phyloP scores from a whole-genome alignment of 1,140 invertebrate species.

The Bactericera cockerelli region DNA sequence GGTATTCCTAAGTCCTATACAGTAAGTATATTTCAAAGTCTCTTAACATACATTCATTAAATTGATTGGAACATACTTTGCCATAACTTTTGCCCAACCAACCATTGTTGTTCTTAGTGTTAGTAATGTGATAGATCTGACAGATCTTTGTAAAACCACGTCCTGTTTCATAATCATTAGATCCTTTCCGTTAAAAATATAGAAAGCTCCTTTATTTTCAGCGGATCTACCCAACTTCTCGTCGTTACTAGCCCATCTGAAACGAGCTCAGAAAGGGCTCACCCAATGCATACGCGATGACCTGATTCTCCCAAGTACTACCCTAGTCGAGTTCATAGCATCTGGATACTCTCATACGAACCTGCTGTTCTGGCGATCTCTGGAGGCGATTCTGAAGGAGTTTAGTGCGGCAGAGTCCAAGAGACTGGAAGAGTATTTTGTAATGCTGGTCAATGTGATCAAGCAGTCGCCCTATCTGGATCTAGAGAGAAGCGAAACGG shows the following conservation, averaged over 20 bases:
- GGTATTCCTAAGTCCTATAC: too few species aligned
- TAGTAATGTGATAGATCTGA: too few species aligned
- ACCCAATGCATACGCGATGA: not conserved
- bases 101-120: too few species aligned
- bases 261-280: not conserved
- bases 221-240: not conserved
- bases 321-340: slow-evolving; percentile 3
- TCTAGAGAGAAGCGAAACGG: not conserved
- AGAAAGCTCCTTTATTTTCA: too few species aligned
- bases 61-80: too few species aligned
- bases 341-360: not conserved
- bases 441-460: not conserved
- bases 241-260: not conserved
- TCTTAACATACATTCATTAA: too few species aligned
- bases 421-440: not conserved
- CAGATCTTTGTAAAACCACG: too few species aligned
- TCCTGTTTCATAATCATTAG: too few species aligned
- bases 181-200: too few species aligned
- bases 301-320: not conserved
- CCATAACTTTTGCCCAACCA: too few species aligned
- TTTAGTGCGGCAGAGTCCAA: not conserved
- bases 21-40: too few species aligned
- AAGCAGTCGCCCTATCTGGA: not conserved
- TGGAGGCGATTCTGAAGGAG: not conserved
- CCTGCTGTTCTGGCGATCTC: not conserved